Evolutionary conservation across 2,797 vertebrate species (phyloP).

Genomic region (Chaenodraco wilsoni): DNA sequence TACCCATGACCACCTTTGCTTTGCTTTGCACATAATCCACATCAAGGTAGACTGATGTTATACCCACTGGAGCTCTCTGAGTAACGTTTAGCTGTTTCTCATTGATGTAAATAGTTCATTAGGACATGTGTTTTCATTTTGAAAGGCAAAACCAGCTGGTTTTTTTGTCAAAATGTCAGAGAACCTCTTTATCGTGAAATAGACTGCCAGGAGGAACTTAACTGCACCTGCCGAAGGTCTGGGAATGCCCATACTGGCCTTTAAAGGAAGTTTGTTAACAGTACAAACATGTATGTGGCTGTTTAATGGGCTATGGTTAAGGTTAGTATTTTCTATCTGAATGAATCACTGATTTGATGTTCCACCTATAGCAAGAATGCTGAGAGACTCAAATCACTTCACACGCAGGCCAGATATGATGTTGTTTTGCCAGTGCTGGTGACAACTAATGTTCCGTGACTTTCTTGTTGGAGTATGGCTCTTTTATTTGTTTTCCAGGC

Average conservation of each 20-base stretch:
- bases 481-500: constrained; percentile 25
- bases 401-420: constrained; percentile 11
- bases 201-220: neutral
- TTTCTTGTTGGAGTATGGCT: constrained; percentile 15
- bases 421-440: neutral
- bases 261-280: neutral
- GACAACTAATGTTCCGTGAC: constrained; percentile 31
- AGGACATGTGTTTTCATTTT: constrained; percentile 23
- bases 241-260: neutral
- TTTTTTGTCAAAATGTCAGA: constrained; percentile 10
- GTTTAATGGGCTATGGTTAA: neutral
- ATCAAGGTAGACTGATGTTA: neutral
- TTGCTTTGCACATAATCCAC: constrained; percentile 2
- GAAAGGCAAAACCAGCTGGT: neutral
- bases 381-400: constrained; percentile 5
- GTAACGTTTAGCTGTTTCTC: constrained; percentile 12
- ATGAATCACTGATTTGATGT: neutral
- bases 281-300: neutral
- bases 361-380: neutral
- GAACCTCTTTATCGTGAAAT: neutral
- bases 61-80: neutral
- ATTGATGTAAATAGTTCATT: neutral
- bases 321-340: neutral
- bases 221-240: neutral
- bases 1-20: constrained; percentile 6